Evolutionary conservation across 2,113 vertebrate species (phyloP), one percentile per base, ranked within the genome.

Genomic region (Vulpes vulpes): DNA sequence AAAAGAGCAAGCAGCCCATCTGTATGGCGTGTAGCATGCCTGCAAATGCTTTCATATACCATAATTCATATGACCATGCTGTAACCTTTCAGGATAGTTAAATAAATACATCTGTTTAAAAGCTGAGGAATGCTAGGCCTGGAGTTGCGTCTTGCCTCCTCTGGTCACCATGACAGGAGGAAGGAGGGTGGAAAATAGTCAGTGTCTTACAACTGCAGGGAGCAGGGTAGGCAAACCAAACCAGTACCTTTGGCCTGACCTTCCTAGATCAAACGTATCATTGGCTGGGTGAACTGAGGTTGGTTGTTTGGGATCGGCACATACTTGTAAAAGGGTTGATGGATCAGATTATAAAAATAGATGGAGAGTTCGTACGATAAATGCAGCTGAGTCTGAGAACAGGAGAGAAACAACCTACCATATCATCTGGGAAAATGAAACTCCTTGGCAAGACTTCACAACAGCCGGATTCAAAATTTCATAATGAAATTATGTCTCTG

Each of bases 401-500:
- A 97, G 93, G 97, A 97, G 98, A 97, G 97, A 97, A 98, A 96
- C 92, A 97, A 97, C 82, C 86, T 89, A 76, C 93, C 95, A 55
- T 97, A 98, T 98, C 97, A 98, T 98, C 96, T 98, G 98, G 97
- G 98, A 98, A 98, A 98, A 97, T 96, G 94, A 98, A 98, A 98
- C 97, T 97, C 92, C 81, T 96, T 98, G 97, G 98, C 98, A 98
- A 97, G 98, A 98, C 97, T 97, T 98, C 97, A 98, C 96, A 97
- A 97, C 97, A 97, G 97, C 93, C 89, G 89, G 94, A 97, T 97
- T 96, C 95, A 96, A 98, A 98, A 98, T 97, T 98, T 98, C 97
- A 97, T 98, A 98, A 98, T 97, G 96, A 98, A 98, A 98, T 98
- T 98, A 98, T 97, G 97, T 96, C 97, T 96, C 93, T 98, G 97